phyloP scores from a whole-genome alignment of 2,888 invertebrate genomes.

The Volucella bombylans region DNA sequence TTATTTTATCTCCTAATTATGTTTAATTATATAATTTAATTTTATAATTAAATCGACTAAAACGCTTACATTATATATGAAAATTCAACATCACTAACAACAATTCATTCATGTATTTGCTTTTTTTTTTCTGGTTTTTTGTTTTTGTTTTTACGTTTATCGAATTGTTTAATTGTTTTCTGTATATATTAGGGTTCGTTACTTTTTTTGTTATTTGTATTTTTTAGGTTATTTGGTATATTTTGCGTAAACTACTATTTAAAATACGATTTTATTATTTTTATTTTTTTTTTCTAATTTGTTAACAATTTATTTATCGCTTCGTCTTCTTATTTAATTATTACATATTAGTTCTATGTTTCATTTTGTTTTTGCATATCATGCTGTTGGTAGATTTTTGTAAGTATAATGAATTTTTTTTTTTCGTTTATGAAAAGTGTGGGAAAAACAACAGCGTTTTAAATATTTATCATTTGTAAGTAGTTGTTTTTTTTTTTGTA shows the following conservation, averaged over 20 bases:
- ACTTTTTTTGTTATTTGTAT: constrained; percentile 57
- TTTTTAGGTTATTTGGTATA: constrained; percentile 73
- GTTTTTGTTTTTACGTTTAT: constrained; percentile 76
- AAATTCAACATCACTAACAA: constrained; percentile 76
- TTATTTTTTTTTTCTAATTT: constrained; percentile 40
- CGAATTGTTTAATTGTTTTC: constrained; percentile 79
- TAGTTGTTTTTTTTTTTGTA: constrained; percentile 40
- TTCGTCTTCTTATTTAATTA: constrained; percentile 49
- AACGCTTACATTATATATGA: constrained; percentile 73
- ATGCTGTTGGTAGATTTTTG: constrained; percentile 25
- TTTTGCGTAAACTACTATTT: constrained; percentile 69
- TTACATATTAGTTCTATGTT: constrained; percentile 26
- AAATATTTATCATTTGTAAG: constrained; percentile 11
- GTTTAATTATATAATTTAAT: constrained; percentile 70
- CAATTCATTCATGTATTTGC: constrained; percentile 73
- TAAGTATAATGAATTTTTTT: background rate
- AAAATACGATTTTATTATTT: constrained; percentile 58
- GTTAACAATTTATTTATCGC: constrained; percentile 46
- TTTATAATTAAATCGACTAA: constrained; percentile 75
- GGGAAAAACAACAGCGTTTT: constrained; percentile 51
- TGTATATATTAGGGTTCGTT: constrained; percentile 69
- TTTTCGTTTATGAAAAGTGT: constrained; percentile 47
- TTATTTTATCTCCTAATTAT: constrained; percentile 37
- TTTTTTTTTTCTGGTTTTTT: constrained; percentile 71
- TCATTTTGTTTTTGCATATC: constrained; percentile 29